Evolutionary conservation across 2,113 vertebrate species (phyloP).

Genomic region (Oryzias javanicus): DNA sequence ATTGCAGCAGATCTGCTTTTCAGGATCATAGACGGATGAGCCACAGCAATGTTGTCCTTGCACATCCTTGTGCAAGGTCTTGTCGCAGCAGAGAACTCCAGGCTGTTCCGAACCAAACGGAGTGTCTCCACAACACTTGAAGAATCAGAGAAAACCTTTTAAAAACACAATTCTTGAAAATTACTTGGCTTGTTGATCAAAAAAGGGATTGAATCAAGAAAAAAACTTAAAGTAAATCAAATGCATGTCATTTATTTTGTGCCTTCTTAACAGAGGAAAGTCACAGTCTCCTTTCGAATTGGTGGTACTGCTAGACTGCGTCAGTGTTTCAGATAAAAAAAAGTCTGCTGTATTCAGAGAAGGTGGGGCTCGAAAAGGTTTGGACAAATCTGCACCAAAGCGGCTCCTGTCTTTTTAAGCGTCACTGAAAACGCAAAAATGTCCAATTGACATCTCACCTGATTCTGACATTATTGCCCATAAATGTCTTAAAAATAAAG

Average conservation of each 20-base stretch:
- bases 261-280: too few relatives aligned
- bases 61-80: background rate
- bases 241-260: too few relatives aligned
- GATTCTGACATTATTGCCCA: too few relatives aligned
- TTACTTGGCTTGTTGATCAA: too few relatives aligned
- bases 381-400: too few relatives aligned
- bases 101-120: background rate
- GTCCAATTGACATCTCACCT: too few relatives aligned
- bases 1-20: conserved; percentile 1
- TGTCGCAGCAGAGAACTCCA: conserved; percentile 20
- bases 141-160: background rate
- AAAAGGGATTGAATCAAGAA: background rate
- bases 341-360: too few relatives aligned
- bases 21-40: background rate
- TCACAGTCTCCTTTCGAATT: too few relatives aligned
- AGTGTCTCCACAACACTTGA: conserved; percentile 18
- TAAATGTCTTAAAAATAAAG: too few relatives aligned
- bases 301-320: background rate
- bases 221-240: background rate
- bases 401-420: too few relatives aligned
- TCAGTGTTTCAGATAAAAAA: background rate
- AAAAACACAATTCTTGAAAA: background rate
- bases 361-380: too few relatives aligned
- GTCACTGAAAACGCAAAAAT: too few relatives aligned
- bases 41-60: conserved; percentile 10